phyloP scores from a whole-genome alignment of 1,140 invertebrate genomes.

The Leptinotarsa texana region DNA sequence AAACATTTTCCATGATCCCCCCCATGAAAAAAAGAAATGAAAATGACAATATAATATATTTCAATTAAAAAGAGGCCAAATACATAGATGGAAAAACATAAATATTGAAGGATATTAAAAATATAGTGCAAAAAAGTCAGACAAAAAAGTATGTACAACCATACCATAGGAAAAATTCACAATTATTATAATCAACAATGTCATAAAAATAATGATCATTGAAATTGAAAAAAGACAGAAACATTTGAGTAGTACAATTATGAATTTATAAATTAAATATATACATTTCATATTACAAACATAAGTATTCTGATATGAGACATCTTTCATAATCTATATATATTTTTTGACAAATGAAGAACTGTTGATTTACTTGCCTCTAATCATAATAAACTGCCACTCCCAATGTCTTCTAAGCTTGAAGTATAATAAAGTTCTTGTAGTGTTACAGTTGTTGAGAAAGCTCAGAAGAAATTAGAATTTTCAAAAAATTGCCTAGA shows the following conservation, averaged over 20 bases:
- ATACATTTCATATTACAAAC: conserved; percentile 45
- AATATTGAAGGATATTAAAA: conserved; percentile 46
- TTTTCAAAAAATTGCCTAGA: conserved; percentile 52
- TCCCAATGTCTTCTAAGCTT: neutral
- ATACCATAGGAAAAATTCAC: conserved; percentile 43
- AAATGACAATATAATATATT: conserved; percentile 53
- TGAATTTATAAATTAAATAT: conserved; percentile 28
- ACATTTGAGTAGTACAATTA: conserved; percentile 13
- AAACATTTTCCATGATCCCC: conserved; percentile 26
- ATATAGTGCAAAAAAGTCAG: conserved; percentile 45
- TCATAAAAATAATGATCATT: conserved; percentile 32
- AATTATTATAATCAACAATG: conserved; percentile 34
- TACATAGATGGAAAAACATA: conserved; percentile 54
- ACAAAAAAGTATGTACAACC: conserved; percentile 51
- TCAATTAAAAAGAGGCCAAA: conserved; percentile 52
- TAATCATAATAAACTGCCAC: conserved; percentile 34
- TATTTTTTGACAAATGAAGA: conserved; percentile 30
- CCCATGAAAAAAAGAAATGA: conserved; percentile 41
- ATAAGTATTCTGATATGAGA: conserved; percentile 41
- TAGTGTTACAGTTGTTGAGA: neutral
- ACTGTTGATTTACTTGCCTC: conserved; percentile 40
- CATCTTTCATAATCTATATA: conserved; percentile 33
- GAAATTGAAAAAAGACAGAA: conserved; percentile 29
- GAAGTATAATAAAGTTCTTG: too few species aligned
- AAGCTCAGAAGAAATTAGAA: conserved; percentile 9